Conservation (phyloP, 2,888 invertebrate genomes). For the Xestia rhomboidea region DNA sequence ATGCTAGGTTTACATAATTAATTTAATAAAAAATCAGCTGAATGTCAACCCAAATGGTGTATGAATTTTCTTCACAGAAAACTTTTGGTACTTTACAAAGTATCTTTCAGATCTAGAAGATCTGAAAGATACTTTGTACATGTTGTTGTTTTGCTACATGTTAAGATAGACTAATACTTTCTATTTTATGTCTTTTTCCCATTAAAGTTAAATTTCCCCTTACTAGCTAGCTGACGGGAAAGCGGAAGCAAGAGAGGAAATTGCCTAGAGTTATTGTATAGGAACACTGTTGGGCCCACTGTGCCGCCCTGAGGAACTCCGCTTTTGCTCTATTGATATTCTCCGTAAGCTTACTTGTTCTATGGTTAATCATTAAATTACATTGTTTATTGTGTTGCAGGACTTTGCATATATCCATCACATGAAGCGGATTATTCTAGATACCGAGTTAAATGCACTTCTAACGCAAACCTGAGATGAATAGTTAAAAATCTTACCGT, state of each 20-base stretch:
- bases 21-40: neutral
- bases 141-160: neutral
- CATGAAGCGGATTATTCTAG: conserved; percentile 23
- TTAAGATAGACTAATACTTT: neutral
- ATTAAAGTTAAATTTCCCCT: conserved; percentile 8
- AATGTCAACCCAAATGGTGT: neutral
- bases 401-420: conserved; percentile 1
- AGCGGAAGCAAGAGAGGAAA: conserved; percentile 14
- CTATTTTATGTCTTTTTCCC: neutral
- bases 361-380: neutral
- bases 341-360: neutral
- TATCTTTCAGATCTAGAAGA: neutral
- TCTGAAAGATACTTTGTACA: no score
- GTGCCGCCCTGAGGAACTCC: conserved; percentile 25
- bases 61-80: neutral
- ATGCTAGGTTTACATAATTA: neutral
- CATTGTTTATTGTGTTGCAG: neutral
- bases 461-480: conserved; percentile 40
- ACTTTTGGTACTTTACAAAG: neutral
- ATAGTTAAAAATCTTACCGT: conserved; percentile 23
- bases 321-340: neutral
- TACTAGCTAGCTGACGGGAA: neutral
- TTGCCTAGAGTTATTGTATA: neutral
- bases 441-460: conserved; percentile 31
- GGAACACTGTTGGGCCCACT: conserved; percentile 7